These are phyloP conservation scores for Grammomys dolichurus DNA, from an alignment of 2,113 vertebrate genomes.

Conservation along the genomic window DNA sequence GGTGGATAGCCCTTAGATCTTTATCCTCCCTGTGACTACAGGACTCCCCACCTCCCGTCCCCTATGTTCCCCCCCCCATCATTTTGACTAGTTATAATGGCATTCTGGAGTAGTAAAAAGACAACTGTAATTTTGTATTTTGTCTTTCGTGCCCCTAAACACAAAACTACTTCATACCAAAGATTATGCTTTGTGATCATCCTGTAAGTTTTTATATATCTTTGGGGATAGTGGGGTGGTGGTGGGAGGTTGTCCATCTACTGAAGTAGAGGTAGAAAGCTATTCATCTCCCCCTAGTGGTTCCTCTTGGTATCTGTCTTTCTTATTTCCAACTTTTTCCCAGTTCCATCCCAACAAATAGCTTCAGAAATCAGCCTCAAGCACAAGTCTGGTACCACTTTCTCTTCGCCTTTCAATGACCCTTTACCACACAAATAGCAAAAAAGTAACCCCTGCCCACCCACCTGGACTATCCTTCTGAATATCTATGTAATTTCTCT, in stretches of 20 bases:
- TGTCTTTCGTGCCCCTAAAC: constrained; percentile 26
- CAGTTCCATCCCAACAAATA: neutral
- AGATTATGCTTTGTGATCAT: neutral
- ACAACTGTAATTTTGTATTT: neutral
- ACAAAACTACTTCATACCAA: constrained; percentile 12
- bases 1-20: neutral
- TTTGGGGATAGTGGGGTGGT: neutral
- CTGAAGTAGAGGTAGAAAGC: constrained; percentile 39
- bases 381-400: neutral
- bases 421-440: neutral
- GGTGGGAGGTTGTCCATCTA: neutral
- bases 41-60: neutral
- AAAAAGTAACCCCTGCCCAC: neutral
- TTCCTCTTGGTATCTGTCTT: constrained; percentile 16
- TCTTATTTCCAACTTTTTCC: constrained; percentile 15
- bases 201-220: constrained; percentile 8
- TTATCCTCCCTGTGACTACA: neutral
- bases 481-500: constrained; percentile 35
- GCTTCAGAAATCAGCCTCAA: constrained; percentile 46
- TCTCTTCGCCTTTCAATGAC: neutral
- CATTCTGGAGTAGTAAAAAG: constrained; percentile 27
- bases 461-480: neutral
- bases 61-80: neutral
- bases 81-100: constrained; percentile 37
- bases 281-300: constrained; percentile 76